These are phyloP conservation scores for Epizoanthus illoricatus DNA, from an alignment of 92 coral and sea anemone species.

Conservation along the genomic window DNA sequence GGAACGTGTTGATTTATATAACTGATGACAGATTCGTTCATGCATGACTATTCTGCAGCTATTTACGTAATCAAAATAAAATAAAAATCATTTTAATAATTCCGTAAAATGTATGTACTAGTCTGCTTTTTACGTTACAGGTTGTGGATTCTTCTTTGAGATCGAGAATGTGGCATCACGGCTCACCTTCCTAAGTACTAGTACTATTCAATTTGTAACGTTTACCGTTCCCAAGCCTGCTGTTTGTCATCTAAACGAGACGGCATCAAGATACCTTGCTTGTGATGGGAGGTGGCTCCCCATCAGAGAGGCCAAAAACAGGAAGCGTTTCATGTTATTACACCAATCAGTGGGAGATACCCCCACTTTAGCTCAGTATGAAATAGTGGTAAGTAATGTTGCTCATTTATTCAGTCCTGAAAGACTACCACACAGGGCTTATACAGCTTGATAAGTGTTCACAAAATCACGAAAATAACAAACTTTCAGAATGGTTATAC, in stretches of 20 bases:
- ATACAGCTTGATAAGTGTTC: no score
- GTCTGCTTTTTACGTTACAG: not conserved
- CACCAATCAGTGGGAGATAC: constrained; percentile 9
- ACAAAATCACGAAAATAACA: no score
- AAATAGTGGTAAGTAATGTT: not conserved
- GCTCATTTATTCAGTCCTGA: no score
- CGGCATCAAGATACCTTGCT: constrained; percentile 24
- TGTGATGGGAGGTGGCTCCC: constrained; percentile 28
- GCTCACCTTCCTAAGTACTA: not conserved
- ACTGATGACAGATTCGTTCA: no score
- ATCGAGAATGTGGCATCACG: constrained; percentile 5
- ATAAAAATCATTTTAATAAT: no score
- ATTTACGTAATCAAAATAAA: no score
- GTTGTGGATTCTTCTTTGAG: not conserved
- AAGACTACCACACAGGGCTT: no score
- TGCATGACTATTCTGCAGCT: no score
- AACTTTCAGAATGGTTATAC: no score
- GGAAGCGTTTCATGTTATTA: not conserved
- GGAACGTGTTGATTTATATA: no score
- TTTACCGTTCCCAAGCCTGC: constrained; percentile 1
- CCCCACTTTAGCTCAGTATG: not conserved
- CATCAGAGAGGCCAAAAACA: not conserved
- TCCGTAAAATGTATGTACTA: no score
- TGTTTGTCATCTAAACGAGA: constrained; percentile 13
- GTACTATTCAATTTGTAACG: not conserved